Evolutionary conservation across 2,797 vertebrate genomes (phyloP).

Genomic region (Lophura swinhoii): DNA sequence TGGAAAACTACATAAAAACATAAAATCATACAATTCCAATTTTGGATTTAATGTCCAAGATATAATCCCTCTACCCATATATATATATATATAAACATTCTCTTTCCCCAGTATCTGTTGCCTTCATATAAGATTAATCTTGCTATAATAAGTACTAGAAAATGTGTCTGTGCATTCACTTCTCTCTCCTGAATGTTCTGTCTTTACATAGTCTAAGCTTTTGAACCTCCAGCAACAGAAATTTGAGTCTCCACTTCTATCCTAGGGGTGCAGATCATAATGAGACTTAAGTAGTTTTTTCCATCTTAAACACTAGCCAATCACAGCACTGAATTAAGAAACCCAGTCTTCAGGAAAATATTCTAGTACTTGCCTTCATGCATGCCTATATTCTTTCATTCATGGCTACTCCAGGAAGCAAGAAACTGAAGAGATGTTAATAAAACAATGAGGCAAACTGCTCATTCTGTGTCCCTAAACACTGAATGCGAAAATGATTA

Average conservation of each 20-base stretch:
- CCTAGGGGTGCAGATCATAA: background rate
- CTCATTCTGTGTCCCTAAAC: background rate
- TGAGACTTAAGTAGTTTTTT: background rate
- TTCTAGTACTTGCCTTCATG: background rate
- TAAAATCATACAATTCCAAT: background rate
- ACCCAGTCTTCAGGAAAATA: background rate
- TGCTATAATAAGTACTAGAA: background rate
- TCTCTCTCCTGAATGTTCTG: background rate
- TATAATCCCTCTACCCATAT: background rate
- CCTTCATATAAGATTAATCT: background rate
- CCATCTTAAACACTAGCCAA: background rate
- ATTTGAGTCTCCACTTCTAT: background rate
- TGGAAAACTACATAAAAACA: background rate
- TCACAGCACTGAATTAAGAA: background rate
- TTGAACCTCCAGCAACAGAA: background rate
- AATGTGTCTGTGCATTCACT: background rate
- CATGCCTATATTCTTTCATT: background rate
- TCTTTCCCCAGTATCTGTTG: background rate
- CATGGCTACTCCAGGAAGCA: background rate
- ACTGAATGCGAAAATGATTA: background rate
- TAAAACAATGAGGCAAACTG: background rate
- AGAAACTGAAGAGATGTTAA: background rate
- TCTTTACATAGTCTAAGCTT: background rate
- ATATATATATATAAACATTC: no score
- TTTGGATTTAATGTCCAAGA: background rate